Evolutionary conservation across 2,888 invertebrate genomes (phyloP), one percentile per base, ranked within the genome.

Genomic region (Cephus pulcher): DNA sequence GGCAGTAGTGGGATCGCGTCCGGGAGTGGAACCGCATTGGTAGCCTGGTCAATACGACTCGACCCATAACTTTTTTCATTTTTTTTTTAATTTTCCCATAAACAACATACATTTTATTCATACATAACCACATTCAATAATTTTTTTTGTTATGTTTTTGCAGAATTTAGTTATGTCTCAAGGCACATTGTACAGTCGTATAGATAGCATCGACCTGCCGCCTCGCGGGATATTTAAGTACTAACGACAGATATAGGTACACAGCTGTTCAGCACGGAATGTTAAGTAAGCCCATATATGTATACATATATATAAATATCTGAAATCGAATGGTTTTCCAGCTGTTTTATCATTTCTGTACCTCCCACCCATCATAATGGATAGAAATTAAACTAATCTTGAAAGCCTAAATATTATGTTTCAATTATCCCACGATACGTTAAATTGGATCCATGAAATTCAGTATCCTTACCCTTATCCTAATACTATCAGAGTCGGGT

Each of bases 1-100:
- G 94, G 96, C 97, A 97, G 98, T 98, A 97, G 97, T 96, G 97
- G 98, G 97, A 97, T 96, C 96, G 98, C 98, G 97, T 95, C 96
- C 95, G 96, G 97, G 98, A 98, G 97, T 97, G 96, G 94, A 94
- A 94, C 94, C 94, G 95, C 95, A 95, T 94, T 94, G 93, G 93
- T 95, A 98, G 97, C 98, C 96, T 93, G 94, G 93, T 94, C 94
- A 94, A 96, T 92, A 96, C 90, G 95, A 94, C 94, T 93, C 95
- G 94, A 96, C 96, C 94, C 92, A 93, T 93, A 93, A 93, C 95
- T 94, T 95, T 95, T 91, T 83, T 76, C 35, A 81, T 85, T 90
- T 92, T 92, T 91, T 91, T 88, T 83, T 40, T 32, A 76, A 81
- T 85, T 85, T 85, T 82, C 71, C 56, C 56, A 23, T 15, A 56